phyloP scores from a whole-genome alignment of 2,113 vertebrate species.

The Calonectris borealis region DNA sequence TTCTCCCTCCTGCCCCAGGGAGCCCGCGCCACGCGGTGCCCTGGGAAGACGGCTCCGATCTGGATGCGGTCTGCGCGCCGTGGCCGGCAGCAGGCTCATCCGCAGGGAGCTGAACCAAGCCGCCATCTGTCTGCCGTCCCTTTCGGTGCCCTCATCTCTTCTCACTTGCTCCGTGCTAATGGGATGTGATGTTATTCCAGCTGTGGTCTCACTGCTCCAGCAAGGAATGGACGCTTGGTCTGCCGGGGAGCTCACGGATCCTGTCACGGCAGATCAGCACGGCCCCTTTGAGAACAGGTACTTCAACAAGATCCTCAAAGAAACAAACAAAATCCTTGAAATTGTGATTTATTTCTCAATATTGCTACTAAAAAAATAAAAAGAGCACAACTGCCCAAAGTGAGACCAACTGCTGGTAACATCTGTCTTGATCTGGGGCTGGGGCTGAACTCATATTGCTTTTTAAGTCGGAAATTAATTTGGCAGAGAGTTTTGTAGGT shows the following conservation, averaged over 20 bases:
- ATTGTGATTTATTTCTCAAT: background rate
- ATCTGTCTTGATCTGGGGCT: background rate
- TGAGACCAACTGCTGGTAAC: background rate
- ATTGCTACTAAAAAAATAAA: fast-evolving
- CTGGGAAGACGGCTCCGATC: fast-evolving
- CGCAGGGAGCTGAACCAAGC: fast-evolving
- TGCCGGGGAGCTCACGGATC: background rate
- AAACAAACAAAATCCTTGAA: background rate
- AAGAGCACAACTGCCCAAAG: background rate
- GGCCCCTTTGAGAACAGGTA: background rate
- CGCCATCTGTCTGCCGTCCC: background rate
- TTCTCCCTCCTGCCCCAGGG: background rate
- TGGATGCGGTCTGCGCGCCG: fast-evolving
- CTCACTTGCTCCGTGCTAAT: fast-evolving
- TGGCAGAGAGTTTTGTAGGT: background rate
- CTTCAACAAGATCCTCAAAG: background rate
- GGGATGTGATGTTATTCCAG: background rate
- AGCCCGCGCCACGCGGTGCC: background rate
- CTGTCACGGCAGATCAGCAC: background rate
- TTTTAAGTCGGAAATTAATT: background rate
- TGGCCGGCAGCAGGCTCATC: background rate
- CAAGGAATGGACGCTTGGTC: background rate
- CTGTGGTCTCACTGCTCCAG: background rate
- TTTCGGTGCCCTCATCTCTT: background rate
- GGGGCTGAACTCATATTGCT: background rate